Conservation (phyloP, 1,140 invertebrate species). For the fruit fly (Drosophila melanogaster) region Release_6_plus_ISO1_MT NT_033777.3:26242001-26242500, state of each 20-base stretch:
- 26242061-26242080: slow-evolving; percentile 76
- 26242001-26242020: slow-evolving; percentile 55
- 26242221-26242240: slow-evolving; percentile 66
- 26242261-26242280: slow-evolving; percentile 50
- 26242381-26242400: slow-evolving; percentile 49
- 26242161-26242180: slow-evolving; percentile 9
- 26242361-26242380: slow-evolving; percentile 24
- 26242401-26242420: slow-evolving; percentile 23
- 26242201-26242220: slow-evolving; percentile 20
- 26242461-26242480: slow-evolving; percentile 42
- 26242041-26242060: slow-evolving; percentile 60
- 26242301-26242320: slow-evolving; percentile 38
- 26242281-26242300: slow-evolving; percentile 23
- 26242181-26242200: slow-evolving; percentile 38
- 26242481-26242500: slow-evolving; percentile 58
- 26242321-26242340: slow-evolving; percentile 15
- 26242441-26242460: slow-evolving; percentile 40
- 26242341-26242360: slow-evolving; percentile 41
- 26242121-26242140: slow-evolving; percentile 66
- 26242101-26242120: slow-evolving; percentile 69
- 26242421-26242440: slow-evolving; percentile 58
- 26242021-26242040: slow-evolving; percentile 68
- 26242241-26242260: slow-evolving; percentile 51
- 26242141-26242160: slow-evolving; percentile 35
- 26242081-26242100: slow-evolving; percentile 70